These are phyloP conservation scores for Tuta absoluta DNA, from an alignment of 2,888 invertebrate species.

Conservation along the genomic window DNA sequence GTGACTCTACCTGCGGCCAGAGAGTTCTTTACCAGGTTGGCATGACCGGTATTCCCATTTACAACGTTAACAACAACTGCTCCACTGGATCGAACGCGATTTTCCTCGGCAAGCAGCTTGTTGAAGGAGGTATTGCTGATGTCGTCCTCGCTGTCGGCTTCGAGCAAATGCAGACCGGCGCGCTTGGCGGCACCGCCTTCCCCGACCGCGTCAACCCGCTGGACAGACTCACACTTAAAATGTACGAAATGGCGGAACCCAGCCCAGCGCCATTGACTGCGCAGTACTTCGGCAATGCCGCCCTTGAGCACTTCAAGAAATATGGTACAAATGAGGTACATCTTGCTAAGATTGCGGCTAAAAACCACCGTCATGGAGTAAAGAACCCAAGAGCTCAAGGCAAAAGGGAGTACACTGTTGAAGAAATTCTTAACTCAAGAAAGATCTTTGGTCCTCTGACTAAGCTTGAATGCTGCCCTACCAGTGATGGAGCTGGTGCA, in stretches of 20 bases:
- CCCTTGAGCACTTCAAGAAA: constrained; percentile 96
- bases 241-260: constrained; percentile 91
- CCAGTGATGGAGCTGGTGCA: constrained; percentile 98
- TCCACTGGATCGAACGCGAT: constrained; percentile 97
- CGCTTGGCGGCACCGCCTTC: constrained; percentile 87
- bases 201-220: constrained; percentile 93
- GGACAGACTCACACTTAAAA: constrained; percentile 92
- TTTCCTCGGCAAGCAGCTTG: constrained; percentile 92
- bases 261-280: constrained; percentile 93
- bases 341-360: constrained; percentile 98
- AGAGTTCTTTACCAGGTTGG: constrained; percentile 96
- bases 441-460: constrained; percentile 95
- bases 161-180: constrained; percentile 98
- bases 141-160: constrained; percentile 97
- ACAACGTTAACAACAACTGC: constrained; percentile 99
- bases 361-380: constrained; percentile 97
- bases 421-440: constrained; percentile 94
- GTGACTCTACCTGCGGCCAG: constrained; percentile 98
- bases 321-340: constrained; percentile 96
- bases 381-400: constrained; percentile 99
- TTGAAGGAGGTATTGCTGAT: constrained; percentile 93
- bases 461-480: constrained; percentile 98
- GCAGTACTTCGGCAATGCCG: constrained; percentile 98
- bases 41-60: constrained; percentile 97
- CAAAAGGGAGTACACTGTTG: constrained; percentile 93